Evolutionary conservation across 1,140 invertebrate genomes (phyloP).

Genomic region (Aphis gossypii): DNA sequence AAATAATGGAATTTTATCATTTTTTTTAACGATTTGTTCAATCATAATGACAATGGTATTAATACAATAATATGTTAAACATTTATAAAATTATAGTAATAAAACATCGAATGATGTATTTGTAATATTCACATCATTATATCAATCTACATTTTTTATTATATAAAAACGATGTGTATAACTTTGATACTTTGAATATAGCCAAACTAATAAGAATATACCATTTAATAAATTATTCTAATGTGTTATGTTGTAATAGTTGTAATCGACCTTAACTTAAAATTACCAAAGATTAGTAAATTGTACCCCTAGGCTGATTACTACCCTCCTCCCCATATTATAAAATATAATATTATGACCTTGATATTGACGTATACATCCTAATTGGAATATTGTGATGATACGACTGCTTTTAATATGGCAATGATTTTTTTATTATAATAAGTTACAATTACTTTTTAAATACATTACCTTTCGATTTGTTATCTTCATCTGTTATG

Average conservation of each 20-base stretch:
- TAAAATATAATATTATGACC: neutral
- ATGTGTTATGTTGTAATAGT: neutral
- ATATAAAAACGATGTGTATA: neutral
- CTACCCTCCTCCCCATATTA: accelerated
- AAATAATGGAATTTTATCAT: neutral
- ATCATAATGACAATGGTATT: neutral
- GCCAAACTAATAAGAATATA: neutral
- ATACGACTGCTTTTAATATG: neutral
- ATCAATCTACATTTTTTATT: neutral
- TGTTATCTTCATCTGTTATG: neutral
- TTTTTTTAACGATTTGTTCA: neutral
- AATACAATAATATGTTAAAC: neutral
- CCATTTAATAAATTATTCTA: neutral
- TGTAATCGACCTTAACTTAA: neutral
- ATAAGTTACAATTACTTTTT: neutral
- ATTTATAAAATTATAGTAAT: neutral
- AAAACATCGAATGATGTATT: neutral
- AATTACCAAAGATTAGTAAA: neutral
- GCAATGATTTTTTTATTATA: neutral
- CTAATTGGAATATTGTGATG: neutral
- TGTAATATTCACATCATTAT: neutral
- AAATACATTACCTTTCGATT: neutral
- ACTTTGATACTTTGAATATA: neutral
- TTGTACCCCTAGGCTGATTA: neutral
- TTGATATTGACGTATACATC: neutral